phyloP scores from a whole-genome alignment of 2,797 vertebrate genomes.

The Pseudochaenichthys georgianus region DNA sequence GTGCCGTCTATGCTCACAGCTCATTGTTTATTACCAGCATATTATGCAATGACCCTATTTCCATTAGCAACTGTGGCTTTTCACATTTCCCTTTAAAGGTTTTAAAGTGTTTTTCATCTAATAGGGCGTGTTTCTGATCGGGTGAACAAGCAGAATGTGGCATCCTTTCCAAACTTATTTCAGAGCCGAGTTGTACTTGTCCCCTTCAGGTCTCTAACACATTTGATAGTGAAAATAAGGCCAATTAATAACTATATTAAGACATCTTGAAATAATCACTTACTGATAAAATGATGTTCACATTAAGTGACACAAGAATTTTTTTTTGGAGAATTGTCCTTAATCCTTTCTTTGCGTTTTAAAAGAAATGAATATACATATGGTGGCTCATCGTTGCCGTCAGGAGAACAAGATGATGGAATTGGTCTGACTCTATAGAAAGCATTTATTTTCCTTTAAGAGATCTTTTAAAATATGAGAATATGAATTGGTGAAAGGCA shows the following conservation, averaged over 20 bases:
- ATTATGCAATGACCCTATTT: conserved; percentile 62
- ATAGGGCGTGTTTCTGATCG: conserved; percentile 8
- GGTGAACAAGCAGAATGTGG: conserved; percentile 17
- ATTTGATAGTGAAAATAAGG: conserved; percentile 45
- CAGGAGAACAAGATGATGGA: conserved; percentile 42
- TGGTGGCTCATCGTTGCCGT: conserved; percentile 4
- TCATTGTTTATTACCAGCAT: conserved; percentile 65
- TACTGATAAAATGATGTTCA: conserved; percentile 23
- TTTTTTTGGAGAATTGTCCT: conserved; percentile 20
- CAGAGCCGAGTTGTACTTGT: conserved; percentile 23
- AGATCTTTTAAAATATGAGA: conserved; percentile 79
- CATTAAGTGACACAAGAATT: conserved; percentile 14
- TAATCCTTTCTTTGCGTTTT: conserved; percentile 40
- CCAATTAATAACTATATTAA: conserved; percentile 27
- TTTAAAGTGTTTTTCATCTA: conserved; percentile 9
- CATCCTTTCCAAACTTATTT: background rate
- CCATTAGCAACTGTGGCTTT: conserved; percentile 47
- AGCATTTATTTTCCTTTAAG: conserved; percentile 81
- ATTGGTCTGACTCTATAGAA: conserved; percentile 81
- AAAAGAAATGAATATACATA: background rate
- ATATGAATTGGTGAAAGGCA: conserved; percentile 82
- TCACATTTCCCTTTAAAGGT: conserved; percentile 32
- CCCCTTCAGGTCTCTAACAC: conserved; percentile 17
- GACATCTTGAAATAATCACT: conserved; percentile 18
- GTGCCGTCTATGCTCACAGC: conserved; percentile 38